Conservation (phyloP, 2,888 invertebrate species). For the Masnerella sp. region DNA sequence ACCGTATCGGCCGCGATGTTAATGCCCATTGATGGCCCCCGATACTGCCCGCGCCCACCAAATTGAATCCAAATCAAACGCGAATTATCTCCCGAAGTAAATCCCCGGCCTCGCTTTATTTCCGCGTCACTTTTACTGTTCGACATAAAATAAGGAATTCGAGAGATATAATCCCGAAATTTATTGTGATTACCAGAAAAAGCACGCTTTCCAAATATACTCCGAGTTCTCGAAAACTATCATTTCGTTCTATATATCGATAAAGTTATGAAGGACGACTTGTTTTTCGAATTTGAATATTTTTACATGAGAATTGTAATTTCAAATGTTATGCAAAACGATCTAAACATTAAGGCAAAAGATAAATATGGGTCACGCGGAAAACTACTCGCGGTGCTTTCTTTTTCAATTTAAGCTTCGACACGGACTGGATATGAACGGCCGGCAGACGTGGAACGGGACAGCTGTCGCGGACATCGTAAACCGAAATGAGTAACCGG, state of each 20-base stretch:
- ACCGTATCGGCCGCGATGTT: slow-evolving; percentile 22
- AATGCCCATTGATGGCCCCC: slow-evolving; percentile 26
- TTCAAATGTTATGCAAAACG: too few species aligned
- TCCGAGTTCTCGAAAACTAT: too few species aligned
- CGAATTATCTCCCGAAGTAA: slow-evolving; percentile 4
- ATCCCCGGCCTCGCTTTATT: slow-evolving; percentile 4
- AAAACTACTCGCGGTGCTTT: slow-evolving; percentile 27
- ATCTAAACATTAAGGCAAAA: background rate
- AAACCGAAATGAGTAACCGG: slow-evolving; percentile 54
- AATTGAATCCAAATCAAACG: slow-evolving; percentile 39
- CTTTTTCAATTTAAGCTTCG: slow-evolving; percentile 50
- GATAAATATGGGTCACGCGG: slow-evolving; percentile 35
- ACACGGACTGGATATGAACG: slow-evolving; percentile 18
- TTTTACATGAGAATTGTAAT: too few species aligned
- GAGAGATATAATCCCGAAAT: too few species aligned
- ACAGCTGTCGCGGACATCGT: slow-evolving; percentile 61
- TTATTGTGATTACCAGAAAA: too few species aligned
- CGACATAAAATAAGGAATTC: too few species aligned
- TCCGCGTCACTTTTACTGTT: background rate
- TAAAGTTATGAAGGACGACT: too few species aligned
- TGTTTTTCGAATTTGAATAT: background rate
- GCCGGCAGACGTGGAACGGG: slow-evolving; percentile 30
- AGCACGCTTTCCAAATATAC: too few species aligned
- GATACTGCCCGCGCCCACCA: background rate
- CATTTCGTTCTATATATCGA: too few species aligned